Percentiles rank a stretch among this genome's conserved stretches.
phyloP scores from a whole-genome alignment of 2,797 vertebrate species.

The Pangasius djambal region DNA sequence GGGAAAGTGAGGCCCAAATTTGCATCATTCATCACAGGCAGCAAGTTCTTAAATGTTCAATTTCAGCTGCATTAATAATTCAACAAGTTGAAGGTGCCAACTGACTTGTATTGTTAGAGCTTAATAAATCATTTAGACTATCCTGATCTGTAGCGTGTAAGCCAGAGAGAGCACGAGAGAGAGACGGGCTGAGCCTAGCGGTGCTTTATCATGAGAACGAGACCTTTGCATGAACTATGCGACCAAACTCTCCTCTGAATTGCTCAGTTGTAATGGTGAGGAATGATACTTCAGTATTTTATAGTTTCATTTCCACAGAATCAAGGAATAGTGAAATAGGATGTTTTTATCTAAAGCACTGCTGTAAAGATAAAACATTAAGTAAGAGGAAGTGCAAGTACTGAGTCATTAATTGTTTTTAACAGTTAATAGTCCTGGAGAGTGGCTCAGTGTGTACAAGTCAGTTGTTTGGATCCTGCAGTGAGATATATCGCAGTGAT shows the following conservation, averaged over 20 bases:
- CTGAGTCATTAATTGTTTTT: conserved; percentile 11
- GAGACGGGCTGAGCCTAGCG: neutral
- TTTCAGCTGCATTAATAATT: conserved; percentile 75
- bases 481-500: conserved; percentile 36
- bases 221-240: conserved; percentile 12
- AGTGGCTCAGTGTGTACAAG: conserved; percentile 3
- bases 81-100: conserved; percentile 70
- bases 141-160: conserved; percentile 47
- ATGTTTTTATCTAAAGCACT: neutral
- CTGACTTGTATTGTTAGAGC: conserved; percentile 71
- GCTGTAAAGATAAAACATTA: neutral
- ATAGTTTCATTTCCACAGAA: conserved; percentile 3
- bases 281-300: neutral
- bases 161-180: neutral
- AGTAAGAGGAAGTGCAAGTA: neutral
- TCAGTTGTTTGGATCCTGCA: conserved; percentile 2
- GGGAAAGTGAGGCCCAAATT: conserved; percentile 49
- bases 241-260: neutral
- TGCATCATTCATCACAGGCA: conserved; percentile 53
- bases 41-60: conserved; percentile 70
- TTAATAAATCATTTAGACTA: conserved; percentile 70
- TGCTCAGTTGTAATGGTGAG: neutral
- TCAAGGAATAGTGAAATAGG: neutral
- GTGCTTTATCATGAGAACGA: conserved; percentile 12
- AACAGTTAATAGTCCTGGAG: conserved; percentile 1